Base-by-base conservation (phyloP, 2,888 invertebrate species). In the Salpingus planirostris region DNA sequence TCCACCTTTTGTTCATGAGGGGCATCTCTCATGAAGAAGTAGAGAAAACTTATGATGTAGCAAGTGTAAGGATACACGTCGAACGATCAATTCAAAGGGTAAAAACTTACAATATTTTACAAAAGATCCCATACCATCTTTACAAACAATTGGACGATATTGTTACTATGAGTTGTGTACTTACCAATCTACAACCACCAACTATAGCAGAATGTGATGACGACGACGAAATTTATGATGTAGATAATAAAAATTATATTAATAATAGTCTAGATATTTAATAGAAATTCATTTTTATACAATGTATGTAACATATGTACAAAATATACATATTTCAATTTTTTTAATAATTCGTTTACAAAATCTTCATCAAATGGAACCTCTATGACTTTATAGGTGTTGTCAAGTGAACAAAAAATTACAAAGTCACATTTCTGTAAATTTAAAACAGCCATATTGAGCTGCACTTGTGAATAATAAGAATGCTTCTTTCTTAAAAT, bases 1-100 rank as follows among this genome's bases (percentile, higher is more conserved):
- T 25, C 29, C 29, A 13, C 29, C 29, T 14, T 30, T 33, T 33
- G 15, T 24, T 18, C 13, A 29, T 7, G 21, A 29, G 4, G 22
- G 11, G 7, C 8, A 21, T 34, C 31, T 23, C 31, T 25, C 18
- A 21, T 13, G 25, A 37, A 24, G 18, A 30, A 27, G 11, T 26
- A 10, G 18, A 31, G 10, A 27, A 36, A 31, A 34, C 33, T 4
- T 27, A 36, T 13, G 3, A 15, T 8, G 21, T 33, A n/a, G 38
- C 38, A 6, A 29, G 30, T 18, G 33, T 38, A n/a, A 38, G 33
- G 27, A 30, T 38, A 21, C 38, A 31, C 13, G 22, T 38, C 27
- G 38, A 38, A 31, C 11, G 38, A 23, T 27, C 32, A 8, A 38
- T 38, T 25, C 38, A 38, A 27, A 7, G 38, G 22, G 12, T 38